Evolutionary conservation across 2,113 vertebrate genomes (phyloP).

Genomic region (Protomyctophum bolini): DNA sequence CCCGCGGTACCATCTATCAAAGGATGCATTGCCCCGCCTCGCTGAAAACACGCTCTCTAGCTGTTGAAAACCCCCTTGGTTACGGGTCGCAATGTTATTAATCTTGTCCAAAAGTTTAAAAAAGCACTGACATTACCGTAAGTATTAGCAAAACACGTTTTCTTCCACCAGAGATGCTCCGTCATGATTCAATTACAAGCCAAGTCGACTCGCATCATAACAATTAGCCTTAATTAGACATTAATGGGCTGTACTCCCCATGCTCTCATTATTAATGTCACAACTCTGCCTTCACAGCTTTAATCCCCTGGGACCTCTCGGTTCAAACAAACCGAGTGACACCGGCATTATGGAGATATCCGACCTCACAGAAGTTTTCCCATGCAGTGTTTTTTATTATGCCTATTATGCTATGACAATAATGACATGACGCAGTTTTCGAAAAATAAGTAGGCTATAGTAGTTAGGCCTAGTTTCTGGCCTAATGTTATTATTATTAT

Average conservation of each 20-base stretch:
- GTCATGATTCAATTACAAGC: neutral
- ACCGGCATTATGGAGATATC: constrained; percentile 67
- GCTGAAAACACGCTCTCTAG: no score
- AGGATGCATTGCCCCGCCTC: constrained; percentile 39
- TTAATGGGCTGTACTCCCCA: constrained; percentile 28
- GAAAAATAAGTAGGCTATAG: no score
- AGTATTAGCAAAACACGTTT: no score
- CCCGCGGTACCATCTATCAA: constrained; percentile 36
- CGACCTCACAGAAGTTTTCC: constrained; percentile 42
- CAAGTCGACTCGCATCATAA: neutral
- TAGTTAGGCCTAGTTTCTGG: no score
- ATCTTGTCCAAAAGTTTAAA: no score
- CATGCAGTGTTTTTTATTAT: constrained; percentile 19
- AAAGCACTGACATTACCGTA: no score
- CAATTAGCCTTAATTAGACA: constrained; percentile 6
- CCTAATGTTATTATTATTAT: no score
- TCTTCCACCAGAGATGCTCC: no score
- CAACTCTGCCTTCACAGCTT: constrained; percentile 10
- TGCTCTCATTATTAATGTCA: constrained; percentile 23
- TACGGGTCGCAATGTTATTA: no score
- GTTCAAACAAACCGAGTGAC: constrained; percentile 70
- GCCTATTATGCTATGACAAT: no score
- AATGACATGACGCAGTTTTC: no score
- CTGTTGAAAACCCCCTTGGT: no score
- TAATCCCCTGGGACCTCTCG: constrained; percentile 54